A percentile compares a stretch with the other conserved stretches of the same genome.
Evolutionary conservation across 1,140 invertebrate genomes (phyloP).

Genomic region (Hyposmocoma kahamanoa): DNA sequence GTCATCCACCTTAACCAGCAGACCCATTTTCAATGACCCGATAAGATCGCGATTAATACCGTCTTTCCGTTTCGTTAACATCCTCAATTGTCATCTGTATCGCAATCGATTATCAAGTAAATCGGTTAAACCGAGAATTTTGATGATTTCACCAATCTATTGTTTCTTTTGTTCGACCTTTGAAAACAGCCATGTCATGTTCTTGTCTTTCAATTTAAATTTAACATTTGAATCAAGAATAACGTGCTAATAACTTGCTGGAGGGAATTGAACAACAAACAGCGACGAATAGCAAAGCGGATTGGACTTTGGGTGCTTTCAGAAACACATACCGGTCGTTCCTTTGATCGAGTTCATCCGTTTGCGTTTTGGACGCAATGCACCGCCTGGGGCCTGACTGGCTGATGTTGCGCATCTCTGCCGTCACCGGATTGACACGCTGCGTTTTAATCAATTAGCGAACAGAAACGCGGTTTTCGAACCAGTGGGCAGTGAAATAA

Average conservation of each 20-base stretch:
- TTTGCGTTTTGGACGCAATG: neutral
- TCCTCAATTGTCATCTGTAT: slow-evolving; percentile 1
- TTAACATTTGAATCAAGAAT: neutral
- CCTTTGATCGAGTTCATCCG: slow-evolving; percentile 25
- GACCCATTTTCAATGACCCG: slow-evolving; percentile 1
- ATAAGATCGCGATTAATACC: neutral
- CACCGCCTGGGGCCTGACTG: slow-evolving; percentile 8
- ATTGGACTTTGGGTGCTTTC: slow-evolving; percentile 23
- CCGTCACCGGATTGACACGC: slow-evolving; percentile 49
- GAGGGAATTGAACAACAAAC: neutral
- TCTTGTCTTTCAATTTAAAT: neutral
- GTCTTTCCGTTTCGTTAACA: slow-evolving; percentile 2
- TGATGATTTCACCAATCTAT: neutral
- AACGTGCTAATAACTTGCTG: too few species aligned
- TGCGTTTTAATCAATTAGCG: slow-evolving; percentile 70
- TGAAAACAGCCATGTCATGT: too few species aligned
- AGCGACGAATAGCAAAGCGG: slow-evolving; percentile 20
- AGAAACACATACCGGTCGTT: slow-evolving; percentile 19
- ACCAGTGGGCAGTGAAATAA: slow-evolving; percentile 63
- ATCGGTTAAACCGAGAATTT: slow-evolving; percentile 1
- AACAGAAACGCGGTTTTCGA: slow-evolving; percentile 51
- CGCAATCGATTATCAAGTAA: neutral
- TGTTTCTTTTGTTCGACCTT: neutral
- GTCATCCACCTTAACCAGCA: neutral
- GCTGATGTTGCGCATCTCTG: slow-evolving; percentile 33